Evolutionary conservation across 2,888 invertebrate species (phyloP).

Genomic region (Mayetiola destructor): DNA sequence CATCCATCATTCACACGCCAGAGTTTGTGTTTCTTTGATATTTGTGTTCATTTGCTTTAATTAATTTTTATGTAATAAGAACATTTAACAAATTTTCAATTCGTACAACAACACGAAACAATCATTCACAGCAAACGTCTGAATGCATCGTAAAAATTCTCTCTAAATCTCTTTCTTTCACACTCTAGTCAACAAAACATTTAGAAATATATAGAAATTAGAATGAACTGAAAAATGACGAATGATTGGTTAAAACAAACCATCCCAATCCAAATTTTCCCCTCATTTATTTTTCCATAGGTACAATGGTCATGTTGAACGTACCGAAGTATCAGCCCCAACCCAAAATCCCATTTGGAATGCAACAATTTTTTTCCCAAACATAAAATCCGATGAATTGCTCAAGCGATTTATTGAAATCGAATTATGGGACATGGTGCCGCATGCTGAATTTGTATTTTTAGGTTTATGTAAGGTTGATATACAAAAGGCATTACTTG

Average conservation of each 20-base stretch:
- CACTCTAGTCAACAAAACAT: not conserved
- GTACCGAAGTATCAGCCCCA: slow-evolving; percentile 74
- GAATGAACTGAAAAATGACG: too few relatives aligned
- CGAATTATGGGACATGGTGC: slow-evolving; percentile 75
- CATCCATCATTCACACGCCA: slow-evolving; percentile 2
- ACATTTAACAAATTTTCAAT: not conserved
- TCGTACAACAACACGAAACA: not conserved
- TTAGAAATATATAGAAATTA: too few relatives aligned
- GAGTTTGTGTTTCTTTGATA: not conserved
- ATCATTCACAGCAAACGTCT: too few relatives aligned
- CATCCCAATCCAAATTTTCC: too few relatives aligned
- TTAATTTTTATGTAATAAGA: not conserved
- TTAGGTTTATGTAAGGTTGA: slow-evolving; percentile 61
- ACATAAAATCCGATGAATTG: slow-evolving; percentile 62
- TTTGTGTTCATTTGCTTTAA: not conserved
- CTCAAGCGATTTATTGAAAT: slow-evolving; percentile 71
- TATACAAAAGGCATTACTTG: slow-evolving; percentile 59
- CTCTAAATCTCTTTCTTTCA: too few relatives aligned
- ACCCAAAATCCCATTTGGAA: slow-evolving; percentile 87
- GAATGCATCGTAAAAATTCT: too few relatives aligned
- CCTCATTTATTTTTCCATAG: slow-evolving; percentile 33
- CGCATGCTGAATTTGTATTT: slow-evolving; percentile 67
- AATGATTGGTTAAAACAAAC: too few relatives aligned
- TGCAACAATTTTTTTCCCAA: slow-evolving; percentile 70
- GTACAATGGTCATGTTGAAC: slow-evolving; percentile 57